These are phyloP conservation scores for Petrophora chlorosata DNA, from an alignment of 2,888 invertebrate genomes.

Conservation along the genomic window DNA sequence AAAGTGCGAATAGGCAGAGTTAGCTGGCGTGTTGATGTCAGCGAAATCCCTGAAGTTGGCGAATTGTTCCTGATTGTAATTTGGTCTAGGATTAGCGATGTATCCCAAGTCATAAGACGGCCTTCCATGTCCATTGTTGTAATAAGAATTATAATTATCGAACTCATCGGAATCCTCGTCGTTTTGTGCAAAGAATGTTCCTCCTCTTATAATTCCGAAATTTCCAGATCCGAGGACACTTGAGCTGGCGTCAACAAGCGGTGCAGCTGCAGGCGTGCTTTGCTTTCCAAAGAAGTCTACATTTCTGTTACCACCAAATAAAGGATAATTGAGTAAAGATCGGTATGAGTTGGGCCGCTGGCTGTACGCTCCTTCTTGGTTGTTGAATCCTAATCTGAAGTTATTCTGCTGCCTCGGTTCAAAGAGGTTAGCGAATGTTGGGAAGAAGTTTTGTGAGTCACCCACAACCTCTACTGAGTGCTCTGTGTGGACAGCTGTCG, in stretches of 20 bases:
- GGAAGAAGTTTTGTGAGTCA: conserved; percentile 89
- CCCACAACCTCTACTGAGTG: conserved; percentile 82
- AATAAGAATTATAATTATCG: conserved; percentile 84
- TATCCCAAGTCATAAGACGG: conserved; percentile 85
- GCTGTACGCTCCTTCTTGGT: conserved; percentile 85
- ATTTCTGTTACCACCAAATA: conserved; percentile 68
- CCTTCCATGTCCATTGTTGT: conserved; percentile 89
- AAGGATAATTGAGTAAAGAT: conserved; percentile 74
- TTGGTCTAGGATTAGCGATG: conserved; percentile 88
- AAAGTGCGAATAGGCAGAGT: conserved; percentile 90
- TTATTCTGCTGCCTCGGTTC: conserved; percentile 81
- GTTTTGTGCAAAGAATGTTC: conserved; percentile 91
- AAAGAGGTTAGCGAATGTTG: conserved; percentile 88
- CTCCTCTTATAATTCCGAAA: conserved; percentile 93
- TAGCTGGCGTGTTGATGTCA: conserved; percentile 93
- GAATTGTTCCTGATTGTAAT: conserved; percentile 92
- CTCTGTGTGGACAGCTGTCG: conserved; percentile 63
- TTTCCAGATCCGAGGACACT: conserved; percentile 92
- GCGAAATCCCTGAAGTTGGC: conserved; percentile 96
- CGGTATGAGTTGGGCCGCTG: conserved; percentile 82
- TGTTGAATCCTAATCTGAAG: conserved; percentile 84
- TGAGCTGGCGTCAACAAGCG: conserved; percentile 80
- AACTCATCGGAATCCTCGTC: conserved; percentile 84
- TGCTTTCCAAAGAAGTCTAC: conserved; percentile 69
- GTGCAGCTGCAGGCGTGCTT: conserved; percentile 64